phyloP scores from a whole-genome alignment of 1,140 invertebrate genomes.

The Diachasmimorpha longicaudata region DNA sequence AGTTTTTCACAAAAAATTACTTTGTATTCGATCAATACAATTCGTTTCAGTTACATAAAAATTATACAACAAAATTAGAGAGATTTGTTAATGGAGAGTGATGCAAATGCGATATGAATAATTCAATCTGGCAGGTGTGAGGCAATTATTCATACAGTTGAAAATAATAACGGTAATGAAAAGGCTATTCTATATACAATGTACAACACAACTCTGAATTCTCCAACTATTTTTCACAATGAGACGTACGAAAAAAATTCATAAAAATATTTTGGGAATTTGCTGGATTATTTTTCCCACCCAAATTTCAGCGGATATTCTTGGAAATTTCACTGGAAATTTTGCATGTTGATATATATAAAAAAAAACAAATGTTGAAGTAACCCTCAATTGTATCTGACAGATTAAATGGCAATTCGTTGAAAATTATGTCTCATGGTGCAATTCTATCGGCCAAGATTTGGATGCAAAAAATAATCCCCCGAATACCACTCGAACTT shows the following conservation, averaged over 20 bases:
- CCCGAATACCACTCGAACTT: too few species aligned
- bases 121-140: background rate
- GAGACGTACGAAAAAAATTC: background rate
- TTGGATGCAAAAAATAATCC: too few species aligned
- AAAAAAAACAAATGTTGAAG: too few species aligned
- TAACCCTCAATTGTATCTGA: too few species aligned
- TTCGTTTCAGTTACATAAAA: background rate
- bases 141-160: background rate
- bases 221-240: background rate
- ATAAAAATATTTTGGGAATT: too few species aligned
- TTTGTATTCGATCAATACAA: background rate
- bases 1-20: background rate
- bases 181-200: background rate
- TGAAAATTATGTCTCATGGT: too few species aligned
- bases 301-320: too few species aligned
- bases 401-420: too few species aligned
- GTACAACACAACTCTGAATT: background rate
- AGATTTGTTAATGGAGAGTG: background rate
- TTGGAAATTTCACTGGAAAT: too few species aligned
- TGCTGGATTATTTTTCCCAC: too few species aligned
- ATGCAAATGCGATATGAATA: constrained; percentile 1
- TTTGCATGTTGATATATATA: too few species aligned
- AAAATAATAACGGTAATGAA: background rate
- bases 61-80: constrained; percentile 5
- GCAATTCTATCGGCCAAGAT: too few species aligned